These are phyloP conservation scores for Spodoptera exigua DNA, from an alignment of 2,888 invertebrate genomes.

Conservation along the genomic window DNA sequence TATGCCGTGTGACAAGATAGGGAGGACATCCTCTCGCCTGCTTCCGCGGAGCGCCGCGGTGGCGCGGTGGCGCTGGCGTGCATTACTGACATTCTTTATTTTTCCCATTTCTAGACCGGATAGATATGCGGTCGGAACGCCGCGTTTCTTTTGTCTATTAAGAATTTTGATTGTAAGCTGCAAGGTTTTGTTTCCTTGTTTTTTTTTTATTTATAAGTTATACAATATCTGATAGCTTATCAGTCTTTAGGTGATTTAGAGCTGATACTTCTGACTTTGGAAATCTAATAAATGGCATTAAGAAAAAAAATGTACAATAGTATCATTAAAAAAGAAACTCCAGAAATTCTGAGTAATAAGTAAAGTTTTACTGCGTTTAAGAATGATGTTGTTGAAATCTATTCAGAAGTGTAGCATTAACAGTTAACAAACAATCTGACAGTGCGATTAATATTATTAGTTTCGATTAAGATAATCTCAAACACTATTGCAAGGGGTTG, in stretches of 20 bases:
- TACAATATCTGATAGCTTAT: too few relatives aligned
- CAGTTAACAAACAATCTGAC: background rate
- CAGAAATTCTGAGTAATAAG: too few relatives aligned
- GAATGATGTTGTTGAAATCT: too few relatives aligned
- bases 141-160: constrained; percentile 31
- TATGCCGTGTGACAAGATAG: constrained; percentile 83
- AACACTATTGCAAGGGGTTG: constrained; percentile 11
- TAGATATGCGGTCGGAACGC: constrained; percentile 65
- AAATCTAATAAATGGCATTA: too few relatives aligned
- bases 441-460: background rate
- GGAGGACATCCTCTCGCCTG: constrained; percentile 75
- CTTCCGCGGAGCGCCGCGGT: constrained; percentile 69
- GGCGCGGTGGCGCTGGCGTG: constrained; percentile 70
- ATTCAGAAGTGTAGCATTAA: too few relatives aligned
- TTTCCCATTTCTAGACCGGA: constrained; percentile 65
- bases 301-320: too few relatives aligned
- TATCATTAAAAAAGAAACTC: too few relatives aligned
- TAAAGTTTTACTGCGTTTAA: too few relatives aligned
- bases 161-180: constrained; percentile 15
- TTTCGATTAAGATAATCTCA: background rate
- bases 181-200: constrained; percentile 1
- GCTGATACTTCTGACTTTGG: too few relatives aligned
- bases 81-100: constrained; percentile 81
- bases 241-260: too few relatives aligned
- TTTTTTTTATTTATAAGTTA: too few relatives aligned